A percentile compares a stretch with the other conserved stretches of the same genome.
Conservation (phyloP, 2,797 vertebrate genomes). For the Eulemur albifrons region DNA sequence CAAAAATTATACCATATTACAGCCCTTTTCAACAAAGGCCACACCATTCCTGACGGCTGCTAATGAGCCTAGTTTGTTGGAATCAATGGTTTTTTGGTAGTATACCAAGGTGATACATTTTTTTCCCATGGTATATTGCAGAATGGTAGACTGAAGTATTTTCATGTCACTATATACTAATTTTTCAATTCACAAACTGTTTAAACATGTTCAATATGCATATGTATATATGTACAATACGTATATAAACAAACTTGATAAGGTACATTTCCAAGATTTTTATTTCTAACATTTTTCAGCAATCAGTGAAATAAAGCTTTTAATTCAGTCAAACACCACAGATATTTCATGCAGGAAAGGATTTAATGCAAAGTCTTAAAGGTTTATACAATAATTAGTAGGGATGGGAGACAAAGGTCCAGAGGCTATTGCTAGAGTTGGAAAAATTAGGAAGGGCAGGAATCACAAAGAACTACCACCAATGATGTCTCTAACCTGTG, state of each 20-base stretch:
- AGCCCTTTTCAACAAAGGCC: background rate
- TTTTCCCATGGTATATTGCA: background rate
- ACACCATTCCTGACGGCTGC: background rate
- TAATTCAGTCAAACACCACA: background rate
- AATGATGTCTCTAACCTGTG: background rate
- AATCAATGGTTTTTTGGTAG: background rate
- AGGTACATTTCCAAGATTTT: background rate
- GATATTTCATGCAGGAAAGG: background rate
- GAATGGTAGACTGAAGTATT: background rate
- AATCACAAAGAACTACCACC: background rate
- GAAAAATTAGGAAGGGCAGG: background rate
- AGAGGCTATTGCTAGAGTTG: background rate
- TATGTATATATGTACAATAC: background rate
- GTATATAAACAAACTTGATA: background rate
- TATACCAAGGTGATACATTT: background rate
- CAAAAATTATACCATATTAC: background rate
- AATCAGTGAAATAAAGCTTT: background rate
- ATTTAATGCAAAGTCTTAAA: background rate
- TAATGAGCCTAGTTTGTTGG: background rate
- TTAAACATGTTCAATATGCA: background rate
- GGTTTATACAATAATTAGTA: background rate
- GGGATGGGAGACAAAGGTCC: background rate
- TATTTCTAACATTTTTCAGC: background rate
- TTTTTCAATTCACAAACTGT: slow-evolving; percentile 3
- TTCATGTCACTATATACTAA: slow-evolving; percentile 8